phyloP scores from a whole-genome alignment of 2,888 invertebrate species.

The Drosophila atripex region DNA sequence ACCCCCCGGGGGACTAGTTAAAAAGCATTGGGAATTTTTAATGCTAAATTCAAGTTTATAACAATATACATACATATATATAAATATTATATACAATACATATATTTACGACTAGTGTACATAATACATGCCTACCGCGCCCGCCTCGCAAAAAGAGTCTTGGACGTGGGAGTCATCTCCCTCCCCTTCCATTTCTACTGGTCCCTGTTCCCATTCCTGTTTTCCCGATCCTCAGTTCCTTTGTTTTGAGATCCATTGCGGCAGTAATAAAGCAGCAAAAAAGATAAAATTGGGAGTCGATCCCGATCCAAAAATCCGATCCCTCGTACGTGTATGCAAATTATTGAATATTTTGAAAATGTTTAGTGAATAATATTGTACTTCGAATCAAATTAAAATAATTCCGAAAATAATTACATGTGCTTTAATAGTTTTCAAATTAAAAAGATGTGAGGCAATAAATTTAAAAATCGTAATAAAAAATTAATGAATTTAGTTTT shows the following conservation, averaged over 20 bases:
- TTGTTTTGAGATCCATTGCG: constrained; percentile 58
- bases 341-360: constrained; percentile 76
- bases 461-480: not conserved
- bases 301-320: constrained; percentile 32
- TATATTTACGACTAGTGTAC: constrained; percentile 74
- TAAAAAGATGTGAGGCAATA: not conserved
- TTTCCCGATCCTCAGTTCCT: constrained; percentile 38
- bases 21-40: constrained; percentile 66
- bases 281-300: constrained; percentile 22
- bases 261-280: constrained; percentile 47
- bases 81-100: constrained; percentile 43
- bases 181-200: constrained; percentile 7
- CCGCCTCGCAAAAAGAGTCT: constrained; percentile 31
- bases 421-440: not conserved
- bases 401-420: constrained; percentile 57
- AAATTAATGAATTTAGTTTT: too few relatives aligned
- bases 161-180: constrained; percentile 20
- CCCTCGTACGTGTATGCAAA: constrained; percentile 45
- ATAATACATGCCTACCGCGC: constrained; percentile 60
- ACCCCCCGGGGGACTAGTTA: constrained; percentile 47
- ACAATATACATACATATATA: constrained; percentile 39
- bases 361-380: constrained; percentile 72
- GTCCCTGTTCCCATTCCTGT: not conserved
- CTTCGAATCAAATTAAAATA: constrained; percentile 77
- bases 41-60: constrained; percentile 78